Base-by-base conservation (phyloP, 2,797 vertebrate species). In the Agapornis canus region DNA sequence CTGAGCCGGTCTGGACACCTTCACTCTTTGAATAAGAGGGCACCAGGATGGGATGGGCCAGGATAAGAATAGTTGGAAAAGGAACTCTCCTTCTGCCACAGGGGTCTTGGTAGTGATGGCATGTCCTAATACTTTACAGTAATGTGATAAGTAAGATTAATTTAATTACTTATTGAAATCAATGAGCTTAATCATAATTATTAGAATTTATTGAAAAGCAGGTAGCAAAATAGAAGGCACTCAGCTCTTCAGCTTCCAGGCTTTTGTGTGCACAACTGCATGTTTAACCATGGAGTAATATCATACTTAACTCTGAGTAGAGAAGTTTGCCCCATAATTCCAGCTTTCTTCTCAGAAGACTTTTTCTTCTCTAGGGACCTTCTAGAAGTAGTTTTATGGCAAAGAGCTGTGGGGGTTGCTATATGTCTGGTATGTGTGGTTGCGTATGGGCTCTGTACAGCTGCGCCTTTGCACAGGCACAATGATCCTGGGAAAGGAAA, bases 401-500 rank as follows among this genome's bases (percentile, higher is more conserved):
- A 68, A 56, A 64, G 70, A 84, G 59, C 63, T 82, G 57, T 48
- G 0, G 0, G 47, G 3, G 9, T 37, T 83, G 60, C 60, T 59
- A 39, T 39, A 5, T 56, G 29, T 49, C 19, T 75, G 78, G 54
- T 56, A 32, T 32, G 54, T 32, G 54, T 56, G 3, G 6, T 32
- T 81, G 56, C 56, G 39, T 39, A 6, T 56, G 35, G 35, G n/a
- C 11, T 86, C 56, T 86, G 56, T 6, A 13, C 52, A 25, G 11
- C 57, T 92, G 26, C 20, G 59, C 63, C 18, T 64, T 82, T 4
- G 0, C 56, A 54, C 27, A 37, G 78, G 27, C 56, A 23, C 54
- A 54, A 47, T 12, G 52, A 49, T 54, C 78, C 69, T 91, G 78
- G 81, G 73, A 76, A 76, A 70, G 64, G 81, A 89, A 80, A 43